Evolutionary conservation across 2,113 vertebrate species (phyloP).

Genomic region (Syngnathus floridae): DNA sequence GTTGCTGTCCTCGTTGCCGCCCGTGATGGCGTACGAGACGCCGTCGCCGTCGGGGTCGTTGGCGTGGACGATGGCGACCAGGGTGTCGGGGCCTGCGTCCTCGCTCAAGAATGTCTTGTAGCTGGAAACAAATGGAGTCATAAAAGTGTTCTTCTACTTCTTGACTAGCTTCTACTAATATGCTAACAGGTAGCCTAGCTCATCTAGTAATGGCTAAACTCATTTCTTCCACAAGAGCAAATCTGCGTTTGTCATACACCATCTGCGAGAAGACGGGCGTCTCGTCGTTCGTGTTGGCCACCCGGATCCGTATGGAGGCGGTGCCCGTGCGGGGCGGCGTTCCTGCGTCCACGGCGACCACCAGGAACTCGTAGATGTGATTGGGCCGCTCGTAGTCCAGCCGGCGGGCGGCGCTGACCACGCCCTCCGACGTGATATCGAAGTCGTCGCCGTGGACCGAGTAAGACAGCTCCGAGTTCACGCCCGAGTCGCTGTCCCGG

Average conservation of each 20-base stretch:
- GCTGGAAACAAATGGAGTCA: slow-evolving; percentile 46
- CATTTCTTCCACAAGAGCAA: neutral
- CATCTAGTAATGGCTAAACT: neutral
- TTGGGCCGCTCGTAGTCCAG: slow-evolving; percentile 82
- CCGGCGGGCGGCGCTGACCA: slow-evolving; percentile 73
- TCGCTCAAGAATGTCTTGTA: slow-evolving; percentile 87
- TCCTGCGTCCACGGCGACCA: slow-evolving; percentile 81
- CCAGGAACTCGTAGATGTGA: slow-evolving; percentile 85
- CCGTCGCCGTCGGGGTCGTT: slow-evolving; percentile 84
- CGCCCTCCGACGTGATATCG: slow-evolving; percentile 73
- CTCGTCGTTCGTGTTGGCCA: slow-evolving; percentile 82
- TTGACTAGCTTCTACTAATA: neutral
- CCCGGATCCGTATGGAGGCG: slow-evolving; percentile 75
- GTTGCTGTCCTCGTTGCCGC: slow-evolving; percentile 85
- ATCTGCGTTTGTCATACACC: slow-evolving; percentile 67
- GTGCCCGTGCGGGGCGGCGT: slow-evolving; percentile 78
- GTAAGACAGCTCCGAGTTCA: slow-evolving; percentile 81
- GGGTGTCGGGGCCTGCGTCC: slow-evolving; percentile 81
- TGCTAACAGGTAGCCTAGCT: neutral
- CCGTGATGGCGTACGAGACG: slow-evolving; percentile 79
- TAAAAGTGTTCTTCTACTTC: neutral
- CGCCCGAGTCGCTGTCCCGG: slow-evolving; percentile 80
- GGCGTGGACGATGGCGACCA: slow-evolving; percentile 81
- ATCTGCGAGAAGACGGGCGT: slow-evolving; percentile 79
- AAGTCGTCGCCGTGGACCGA: slow-evolving; percentile 79